Evolutionary conservation across 1,140 invertebrate genomes (phyloP).

Genomic region (Manduca sexta): DNA sequence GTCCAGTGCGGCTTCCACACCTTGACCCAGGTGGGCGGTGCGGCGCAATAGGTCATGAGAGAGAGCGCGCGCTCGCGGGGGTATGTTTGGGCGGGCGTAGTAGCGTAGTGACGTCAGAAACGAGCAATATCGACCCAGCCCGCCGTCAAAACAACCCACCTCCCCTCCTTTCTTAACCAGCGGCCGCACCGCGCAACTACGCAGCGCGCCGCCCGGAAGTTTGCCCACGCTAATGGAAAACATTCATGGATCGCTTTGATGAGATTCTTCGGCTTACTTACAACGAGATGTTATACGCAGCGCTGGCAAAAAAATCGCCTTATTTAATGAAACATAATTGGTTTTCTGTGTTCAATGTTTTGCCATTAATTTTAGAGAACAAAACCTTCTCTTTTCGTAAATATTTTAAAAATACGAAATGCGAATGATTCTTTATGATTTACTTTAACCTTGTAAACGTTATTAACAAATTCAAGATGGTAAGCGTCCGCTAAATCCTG

Average conservation of each 20-base stretch:
- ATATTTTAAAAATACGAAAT: too few relatives aligned
- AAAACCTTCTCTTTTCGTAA: too few relatives aligned
- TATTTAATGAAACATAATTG: too few relatives aligned
- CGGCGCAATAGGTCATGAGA: conserved; percentile 64
- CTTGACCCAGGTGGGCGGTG: conserved; percentile 65
- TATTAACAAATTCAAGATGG: too few relatives aligned
- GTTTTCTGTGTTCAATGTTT: too few relatives aligned
- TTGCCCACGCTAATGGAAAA: conserved; percentile 23
- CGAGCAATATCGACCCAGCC: conserved; percentile 55
- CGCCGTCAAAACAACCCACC: conserved; percentile 60
- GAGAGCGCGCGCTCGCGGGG: conserved; percentile 31
- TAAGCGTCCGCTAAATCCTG: too few relatives aligned
- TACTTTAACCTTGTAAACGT: too few relatives aligned
- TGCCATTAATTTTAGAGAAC: too few relatives aligned
- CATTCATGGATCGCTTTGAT: conserved; percentile 25
- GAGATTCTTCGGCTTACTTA: conserved; percentile 11
- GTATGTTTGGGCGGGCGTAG: conserved; percentile 65
- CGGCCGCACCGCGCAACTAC: conserved; percentile 21
- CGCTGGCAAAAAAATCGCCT: too few relatives aligned
- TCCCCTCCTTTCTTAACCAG: conserved; percentile 24
- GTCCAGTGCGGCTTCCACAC: conserved; percentile 44
- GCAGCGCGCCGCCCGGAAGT: conserved; percentile 26
- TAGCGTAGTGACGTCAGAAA: conserved; percentile 66
- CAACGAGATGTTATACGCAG: too few relatives aligned
- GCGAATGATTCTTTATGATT: too few relatives aligned